These are phyloP conservation scores for Drosophila fulvimacula DNA, from an alignment of 2,888 invertebrate genomes.

Conservation along the genomic window DNA sequence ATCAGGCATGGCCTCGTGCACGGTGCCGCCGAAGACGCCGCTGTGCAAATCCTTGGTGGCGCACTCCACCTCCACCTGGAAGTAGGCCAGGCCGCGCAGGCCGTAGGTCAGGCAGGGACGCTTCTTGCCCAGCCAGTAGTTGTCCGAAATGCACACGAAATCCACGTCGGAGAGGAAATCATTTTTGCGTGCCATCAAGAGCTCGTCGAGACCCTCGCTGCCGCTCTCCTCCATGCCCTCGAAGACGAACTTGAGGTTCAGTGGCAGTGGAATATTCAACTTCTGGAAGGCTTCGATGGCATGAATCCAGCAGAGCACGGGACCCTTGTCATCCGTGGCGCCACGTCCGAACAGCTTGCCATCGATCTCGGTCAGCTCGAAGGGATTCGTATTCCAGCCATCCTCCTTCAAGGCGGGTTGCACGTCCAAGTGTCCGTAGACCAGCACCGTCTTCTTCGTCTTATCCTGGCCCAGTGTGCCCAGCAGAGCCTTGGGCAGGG, in stretches of 20 bases:
- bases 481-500: constrained; percentile 94
- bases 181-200: constrained; percentile 88
- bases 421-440: constrained; percentile 99
- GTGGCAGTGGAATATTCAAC: constrained; percentile 88
- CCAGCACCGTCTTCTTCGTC: constrained; percentile 95
- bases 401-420: constrained; percentile 97
- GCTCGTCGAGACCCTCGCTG: constrained; percentile 96
- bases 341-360: constrained; percentile 96
- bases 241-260: constrained; percentile 94
- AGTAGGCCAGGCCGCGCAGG: constrained; percentile 96
- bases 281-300: constrained; percentile 95
- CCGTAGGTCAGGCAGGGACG: constrained; percentile 99
- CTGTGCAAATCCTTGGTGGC: constrained; percentile 97
- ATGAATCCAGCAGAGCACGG: constrained; percentile 98
- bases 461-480: constrained; percentile 92
- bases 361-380: constrained; percentile 93
- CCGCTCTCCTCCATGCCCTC: constrained; percentile 99
- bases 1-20: constrained; percentile 96
- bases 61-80: constrained; percentile 94
- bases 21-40: constrained; percentile 97
- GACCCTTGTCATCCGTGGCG: constrained; percentile 96
- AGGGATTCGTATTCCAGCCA: constrained; percentile 98
- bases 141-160: constrained; percentile 98
- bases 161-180: constrained; percentile 94
- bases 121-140: constrained; percentile 98